phyloP scores from a whole-genome alignment of 2,113 vertebrate genomes.

The Prinia subflava region DNA sequence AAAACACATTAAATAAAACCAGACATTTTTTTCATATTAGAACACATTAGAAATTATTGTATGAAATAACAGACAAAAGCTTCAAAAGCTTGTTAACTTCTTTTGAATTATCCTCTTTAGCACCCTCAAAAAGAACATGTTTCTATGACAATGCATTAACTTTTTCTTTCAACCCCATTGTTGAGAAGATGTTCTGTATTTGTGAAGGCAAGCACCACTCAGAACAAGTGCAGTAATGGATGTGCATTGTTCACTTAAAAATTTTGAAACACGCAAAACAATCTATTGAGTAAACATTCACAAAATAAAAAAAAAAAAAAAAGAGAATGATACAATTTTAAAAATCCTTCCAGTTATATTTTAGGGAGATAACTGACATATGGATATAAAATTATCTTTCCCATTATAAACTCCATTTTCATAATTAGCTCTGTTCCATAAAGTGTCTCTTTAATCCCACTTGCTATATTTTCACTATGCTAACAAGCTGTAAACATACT shows the following conservation, averaged over 20 bases:
- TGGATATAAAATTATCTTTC: slow-evolving; percentile 9
- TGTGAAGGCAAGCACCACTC: background rate
- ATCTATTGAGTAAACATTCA: background rate
- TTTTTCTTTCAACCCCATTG: background rate
- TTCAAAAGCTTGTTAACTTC: background rate
- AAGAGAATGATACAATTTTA: background rate
- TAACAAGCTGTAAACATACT: slow-evolving; percentile 35
- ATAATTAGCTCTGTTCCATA: slow-evolving; percentile 40
- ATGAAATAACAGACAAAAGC: background rate
- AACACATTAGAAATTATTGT: background rate
- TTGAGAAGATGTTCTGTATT: background rate
- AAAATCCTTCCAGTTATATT: slow-evolving; percentile 1
- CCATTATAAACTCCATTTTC: slow-evolving; percentile 36
- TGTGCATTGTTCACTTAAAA: background rate
- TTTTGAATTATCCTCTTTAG: background rate
- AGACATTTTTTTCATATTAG: background rate
- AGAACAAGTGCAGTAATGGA: background rate
- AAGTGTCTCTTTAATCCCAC: slow-evolving; percentile 9
- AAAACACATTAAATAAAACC: background rate
- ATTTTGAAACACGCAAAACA: background rate
- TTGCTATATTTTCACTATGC: slow-evolving; percentile 9
- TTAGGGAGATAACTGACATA: background rate
- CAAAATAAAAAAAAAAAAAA: background rate
- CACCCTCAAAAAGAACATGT: background rate
- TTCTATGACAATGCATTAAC: background rate